Percentiles rank a stretch among this genome's conserved stretches.
These are phyloP conservation scores for Pitta sordida DNA, from an alignment of 2,113 vertebrate genomes.

Conservation along the genomic window DNA sequence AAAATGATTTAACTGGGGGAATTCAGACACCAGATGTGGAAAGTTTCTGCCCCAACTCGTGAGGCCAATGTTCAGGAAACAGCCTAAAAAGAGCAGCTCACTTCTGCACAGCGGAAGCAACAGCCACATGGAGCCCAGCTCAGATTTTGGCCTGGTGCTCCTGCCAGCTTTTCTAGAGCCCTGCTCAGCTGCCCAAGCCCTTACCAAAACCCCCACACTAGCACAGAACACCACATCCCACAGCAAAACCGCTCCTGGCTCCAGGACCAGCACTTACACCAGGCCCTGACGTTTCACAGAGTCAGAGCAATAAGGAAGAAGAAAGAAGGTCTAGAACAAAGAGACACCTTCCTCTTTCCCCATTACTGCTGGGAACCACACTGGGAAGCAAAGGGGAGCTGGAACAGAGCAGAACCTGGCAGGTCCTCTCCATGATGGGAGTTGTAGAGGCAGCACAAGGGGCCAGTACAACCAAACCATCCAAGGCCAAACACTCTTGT, in stretches of 20 bases:
- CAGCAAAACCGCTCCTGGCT: background rate
- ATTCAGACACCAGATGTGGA: background rate
- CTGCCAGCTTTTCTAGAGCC: background rate
- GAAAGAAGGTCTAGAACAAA: background rate
- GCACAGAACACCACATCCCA: background rate
- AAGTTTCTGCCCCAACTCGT: background rate
- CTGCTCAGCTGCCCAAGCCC: background rate
- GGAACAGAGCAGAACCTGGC: background rate
- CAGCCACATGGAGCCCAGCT: background rate
- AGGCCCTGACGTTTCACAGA: background rate
- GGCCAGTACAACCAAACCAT: background rate
- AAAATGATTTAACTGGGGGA: background rate
- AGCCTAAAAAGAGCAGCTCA: background rate
- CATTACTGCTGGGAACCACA: background rate
- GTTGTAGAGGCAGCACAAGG: background rate
- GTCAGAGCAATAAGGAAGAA: background rate
- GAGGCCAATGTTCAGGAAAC: background rate
- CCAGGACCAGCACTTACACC: background rate
- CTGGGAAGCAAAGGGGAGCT: background rate
- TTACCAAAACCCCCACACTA: background rate
- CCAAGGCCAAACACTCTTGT: fast-evolving
- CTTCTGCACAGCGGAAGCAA: background rate
- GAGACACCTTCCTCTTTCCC: background rate
- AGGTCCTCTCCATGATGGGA: background rate
- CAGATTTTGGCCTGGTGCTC: background rate